Conservation (phyloP, 2,797 vertebrate species). For the Emydoidea blandingii region DNA sequence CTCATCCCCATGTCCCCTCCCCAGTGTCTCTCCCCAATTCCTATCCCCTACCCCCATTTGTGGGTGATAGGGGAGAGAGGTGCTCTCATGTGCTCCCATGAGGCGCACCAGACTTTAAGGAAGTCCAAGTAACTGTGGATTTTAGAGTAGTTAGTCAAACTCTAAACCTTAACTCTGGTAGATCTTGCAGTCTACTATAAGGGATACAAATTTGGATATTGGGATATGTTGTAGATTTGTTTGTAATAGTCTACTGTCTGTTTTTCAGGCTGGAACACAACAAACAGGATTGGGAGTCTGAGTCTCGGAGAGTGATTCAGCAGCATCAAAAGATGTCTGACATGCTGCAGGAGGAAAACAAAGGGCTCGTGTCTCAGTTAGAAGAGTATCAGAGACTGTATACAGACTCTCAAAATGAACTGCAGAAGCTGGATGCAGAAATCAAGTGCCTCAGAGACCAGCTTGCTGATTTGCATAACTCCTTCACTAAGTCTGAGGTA, state of each 20-base stretch:
- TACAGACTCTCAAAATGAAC: constrained; percentile 71
- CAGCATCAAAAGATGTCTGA: constrained; percentile 79
- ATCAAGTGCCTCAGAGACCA: constrained; percentile 80
- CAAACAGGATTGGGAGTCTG: constrained; percentile 82
- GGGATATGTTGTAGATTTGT: not conserved
- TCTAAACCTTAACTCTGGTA: not conserved
- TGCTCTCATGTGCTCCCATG: not conserved
- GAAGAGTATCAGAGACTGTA: constrained; percentile 78
- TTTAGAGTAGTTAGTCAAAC: not conserved
- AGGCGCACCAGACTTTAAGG: not conserved
- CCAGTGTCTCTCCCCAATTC: not conserved
- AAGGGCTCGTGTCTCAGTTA: constrained; percentile 76
- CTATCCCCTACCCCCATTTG: not conserved
- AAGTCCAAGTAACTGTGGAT: not conserved
- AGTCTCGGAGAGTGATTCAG: constrained; percentile 80
- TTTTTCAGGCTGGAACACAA: constrained; percentile 85
- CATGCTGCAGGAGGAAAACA: constrained; percentile 82
- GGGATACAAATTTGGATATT: not conserved
- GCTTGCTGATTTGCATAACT: constrained; percentile 83
- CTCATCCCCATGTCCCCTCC: not conserved
- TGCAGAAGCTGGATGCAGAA: constrained; percentile 82
- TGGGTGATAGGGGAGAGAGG: not conserved
- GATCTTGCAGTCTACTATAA: not conserved
- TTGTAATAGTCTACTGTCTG: not conserved
- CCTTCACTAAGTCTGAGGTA: constrained; percentile 82